phyloP scores from a whole-genome alignment of 2,888 invertebrate genomes.

The Drosophila neonasuta region DNA sequence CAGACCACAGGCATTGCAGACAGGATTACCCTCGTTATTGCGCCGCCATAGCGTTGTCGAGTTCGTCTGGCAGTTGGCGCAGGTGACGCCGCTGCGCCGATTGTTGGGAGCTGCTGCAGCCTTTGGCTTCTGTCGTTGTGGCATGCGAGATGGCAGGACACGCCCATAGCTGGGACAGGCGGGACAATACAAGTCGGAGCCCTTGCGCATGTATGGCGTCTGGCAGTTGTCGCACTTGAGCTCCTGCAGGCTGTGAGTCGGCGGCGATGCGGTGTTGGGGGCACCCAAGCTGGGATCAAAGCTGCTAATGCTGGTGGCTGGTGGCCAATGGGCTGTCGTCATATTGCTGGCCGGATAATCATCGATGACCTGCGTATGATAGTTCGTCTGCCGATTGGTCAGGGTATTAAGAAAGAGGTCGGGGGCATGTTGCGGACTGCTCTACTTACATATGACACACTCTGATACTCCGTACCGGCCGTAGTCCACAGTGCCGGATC shows the following conservation, averaged over 20 bases:
- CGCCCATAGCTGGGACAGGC: constrained; percentile 51
- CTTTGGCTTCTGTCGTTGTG: constrained; percentile 79
- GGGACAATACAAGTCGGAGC: constrained; percentile 72
- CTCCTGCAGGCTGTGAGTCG: constrained; percentile 51
- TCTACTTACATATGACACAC: constrained; percentile 77
- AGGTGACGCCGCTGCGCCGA: constrained; percentile 82
- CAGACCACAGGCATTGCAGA: constrained; percentile 91
- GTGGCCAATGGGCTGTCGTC: constrained; percentile 68
- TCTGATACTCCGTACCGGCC: constrained; percentile 72
- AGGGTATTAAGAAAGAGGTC: constrained; percentile 11
- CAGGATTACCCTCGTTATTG: constrained; percentile 92
- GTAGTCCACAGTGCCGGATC: constrained; percentile 74
- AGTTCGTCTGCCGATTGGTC: constrained; percentile 66
- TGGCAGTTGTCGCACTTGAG: constrained; percentile 78
- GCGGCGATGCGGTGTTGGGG: constrained; percentile 44
- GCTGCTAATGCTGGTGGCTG: constrained; percentile 49
- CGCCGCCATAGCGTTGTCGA: constrained; percentile 92
- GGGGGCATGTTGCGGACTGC: neutral
- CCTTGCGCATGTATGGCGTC: constrained; percentile 70
- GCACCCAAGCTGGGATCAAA: constrained; percentile 67
- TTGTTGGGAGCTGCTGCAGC: constrained; percentile 76
- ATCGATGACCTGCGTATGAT: constrained; percentile 80
- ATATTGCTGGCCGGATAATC: constrained; percentile 76
- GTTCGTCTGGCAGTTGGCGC: constrained; percentile 86
- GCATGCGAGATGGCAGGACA: constrained; percentile 63